Evolutionary conservation across 2,797 vertebrate species (phyloP).

Genomic region (Lates japonicus): DNA sequence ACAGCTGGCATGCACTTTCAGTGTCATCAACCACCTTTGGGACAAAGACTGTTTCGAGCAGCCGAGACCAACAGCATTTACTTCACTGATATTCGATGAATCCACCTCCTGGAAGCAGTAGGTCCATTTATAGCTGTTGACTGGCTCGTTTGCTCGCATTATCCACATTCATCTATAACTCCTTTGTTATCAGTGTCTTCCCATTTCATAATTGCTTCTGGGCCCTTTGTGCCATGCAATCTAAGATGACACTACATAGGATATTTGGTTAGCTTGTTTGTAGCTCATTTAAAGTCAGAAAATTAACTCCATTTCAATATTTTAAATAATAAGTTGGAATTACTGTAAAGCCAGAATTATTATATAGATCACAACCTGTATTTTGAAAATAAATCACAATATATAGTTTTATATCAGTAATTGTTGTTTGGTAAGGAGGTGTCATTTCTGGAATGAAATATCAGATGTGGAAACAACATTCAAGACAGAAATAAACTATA

Average conservation of each 20-base stretch:
- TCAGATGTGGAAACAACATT: not conserved
- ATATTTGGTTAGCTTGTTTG: not conserved
- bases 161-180: constrained; percentile 23
- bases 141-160: constrained; percentile 32
- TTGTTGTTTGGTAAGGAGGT: no score
- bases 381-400: not conserved
- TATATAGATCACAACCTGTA: no score
- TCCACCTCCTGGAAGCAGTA: constrained; percentile 39
- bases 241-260: not conserved
- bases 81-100: constrained; percentile 46
- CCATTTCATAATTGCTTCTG: not conserved
- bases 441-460: not conserved
- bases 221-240: not conserved
- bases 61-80: constrained; percentile 18
- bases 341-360: not conserved
- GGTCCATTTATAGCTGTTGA: constrained; percentile 55
- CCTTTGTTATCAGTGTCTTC: constrained; percentile 2
- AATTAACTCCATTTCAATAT: not conserved
- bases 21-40: constrained; percentile 25
- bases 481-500: constrained; percentile 2
- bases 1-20: constrained; percentile 40
- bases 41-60: constrained; percentile 47
- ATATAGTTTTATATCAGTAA: not conserved
- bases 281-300: not conserved
- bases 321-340: not conserved